Evolutionary conservation across 2,113 vertebrate genomes (phyloP).

Genomic region (Corydoras maculifer): DNA sequence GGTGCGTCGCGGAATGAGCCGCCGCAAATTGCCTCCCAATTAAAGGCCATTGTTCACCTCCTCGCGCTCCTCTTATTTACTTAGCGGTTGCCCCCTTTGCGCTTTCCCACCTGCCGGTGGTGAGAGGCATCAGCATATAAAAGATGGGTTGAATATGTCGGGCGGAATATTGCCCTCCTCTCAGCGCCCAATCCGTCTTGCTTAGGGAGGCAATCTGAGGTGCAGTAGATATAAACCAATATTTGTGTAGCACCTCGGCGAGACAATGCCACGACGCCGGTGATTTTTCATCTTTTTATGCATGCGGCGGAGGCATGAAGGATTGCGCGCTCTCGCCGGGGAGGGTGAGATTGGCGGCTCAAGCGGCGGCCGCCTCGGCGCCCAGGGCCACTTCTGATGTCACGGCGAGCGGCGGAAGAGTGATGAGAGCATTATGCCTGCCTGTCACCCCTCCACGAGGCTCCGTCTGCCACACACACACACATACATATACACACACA

Average conservation of each 20-base stretch:
- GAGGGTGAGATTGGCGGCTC: slow-evolving; percentile 70
- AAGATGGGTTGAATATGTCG: slow-evolving; percentile 89
- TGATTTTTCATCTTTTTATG: slow-evolving; percentile 99
- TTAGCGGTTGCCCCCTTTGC: too few species aligned
- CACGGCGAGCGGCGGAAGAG: slow-evolving; percentile 88
- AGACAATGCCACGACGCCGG: slow-evolving; percentile 98
- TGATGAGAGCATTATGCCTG: slow-evolving; percentile 98
- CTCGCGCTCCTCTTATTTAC: too few species aligned
- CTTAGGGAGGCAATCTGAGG: slow-evolving; percentile 92
- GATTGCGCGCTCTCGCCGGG: slow-evolving; percentile 66
- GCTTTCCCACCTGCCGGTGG: slow-evolving; percentile 63
- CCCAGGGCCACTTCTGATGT: slow-evolving; percentile 91
- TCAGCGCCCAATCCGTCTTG: slow-evolving; percentile 88
- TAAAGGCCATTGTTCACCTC: slow-evolving; percentile 43
- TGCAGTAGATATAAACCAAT: slow-evolving; percentile 98
- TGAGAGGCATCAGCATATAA: slow-evolving; percentile 77
- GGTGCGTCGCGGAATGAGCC: slow-evolving; percentile 38
- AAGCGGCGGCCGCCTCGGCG: slow-evolving; percentile 83
- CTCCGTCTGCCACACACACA: slow-evolving; percentile 47
- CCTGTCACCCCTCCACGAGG: slow-evolving; percentile 77
- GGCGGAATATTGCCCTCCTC: slow-evolving; percentile 89
- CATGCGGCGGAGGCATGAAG: slow-evolving; percentile 97
- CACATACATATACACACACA: slow-evolving; percentile 7
- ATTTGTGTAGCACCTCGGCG: slow-evolving; percentile 98
- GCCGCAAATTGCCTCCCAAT: slow-evolving; percentile 47